Evolutionary conservation across 2,797 vertebrate species (phyloP).

Genomic region (Chaenodraco wilsoni): DNA sequence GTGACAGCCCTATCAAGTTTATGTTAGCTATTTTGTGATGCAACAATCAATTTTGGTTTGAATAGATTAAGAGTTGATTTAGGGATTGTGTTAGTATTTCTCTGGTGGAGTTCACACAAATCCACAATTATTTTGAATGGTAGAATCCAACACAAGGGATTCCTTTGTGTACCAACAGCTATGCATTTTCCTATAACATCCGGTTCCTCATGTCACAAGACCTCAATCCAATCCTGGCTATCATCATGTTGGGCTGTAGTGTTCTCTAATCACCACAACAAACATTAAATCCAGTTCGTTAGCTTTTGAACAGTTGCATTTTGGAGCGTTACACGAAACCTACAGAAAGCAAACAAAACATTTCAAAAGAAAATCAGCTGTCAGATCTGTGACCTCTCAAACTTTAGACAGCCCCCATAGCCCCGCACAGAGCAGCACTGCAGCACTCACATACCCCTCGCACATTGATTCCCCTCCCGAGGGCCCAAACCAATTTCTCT

Average conservation of each 20-base stretch:
- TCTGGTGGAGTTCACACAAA: neutral
- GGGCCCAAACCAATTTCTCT: slow-evolving; percentile 99
- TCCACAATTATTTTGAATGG: neutral
- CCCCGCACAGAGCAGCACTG: slow-evolving; percentile 67
- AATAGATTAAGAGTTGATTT: neutral
- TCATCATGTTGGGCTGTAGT: neutral
- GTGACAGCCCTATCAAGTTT: neutral
- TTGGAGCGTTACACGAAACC: neutral
- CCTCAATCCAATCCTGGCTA: neutral
- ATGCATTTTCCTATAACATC: neutral
- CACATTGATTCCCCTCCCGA: slow-evolving; percentile 96
- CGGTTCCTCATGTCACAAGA: neutral
- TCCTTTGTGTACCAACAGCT: neutral
- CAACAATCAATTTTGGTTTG: neutral
- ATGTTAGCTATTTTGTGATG: neutral
- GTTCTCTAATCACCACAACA: neutral
- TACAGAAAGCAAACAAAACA: slow-evolving; percentile 32
- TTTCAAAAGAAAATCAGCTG: slow-evolving; percentile 58
- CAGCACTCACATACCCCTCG: slow-evolving; percentile 86
- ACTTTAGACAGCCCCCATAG: slow-evolving; percentile 66
- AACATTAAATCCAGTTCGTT: no score
- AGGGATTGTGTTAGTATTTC: neutral
- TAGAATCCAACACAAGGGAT: neutral
- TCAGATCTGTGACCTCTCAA: slow-evolving; percentile 66
- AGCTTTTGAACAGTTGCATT: neutral